These are phyloP conservation scores for Aplodontia rufa DNA, from an alignment of 2,113 vertebrate species.

Conservation along the genomic window DNA sequence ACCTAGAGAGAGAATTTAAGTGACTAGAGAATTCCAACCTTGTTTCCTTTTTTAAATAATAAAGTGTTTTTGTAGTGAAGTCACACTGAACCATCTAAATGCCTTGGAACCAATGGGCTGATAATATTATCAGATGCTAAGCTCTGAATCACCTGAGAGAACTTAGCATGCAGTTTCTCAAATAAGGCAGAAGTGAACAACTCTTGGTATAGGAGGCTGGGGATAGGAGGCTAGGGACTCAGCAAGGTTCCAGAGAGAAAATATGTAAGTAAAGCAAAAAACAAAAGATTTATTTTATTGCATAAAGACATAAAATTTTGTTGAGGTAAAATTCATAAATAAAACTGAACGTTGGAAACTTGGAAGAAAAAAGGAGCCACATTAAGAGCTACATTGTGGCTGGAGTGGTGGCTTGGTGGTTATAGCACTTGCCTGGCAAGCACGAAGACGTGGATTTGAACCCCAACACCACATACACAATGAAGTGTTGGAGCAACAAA, in stretches of 20 bases:
- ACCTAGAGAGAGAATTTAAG: background rate
- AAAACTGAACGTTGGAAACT: conserved; percentile 37
- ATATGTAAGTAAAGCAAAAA: background rate
- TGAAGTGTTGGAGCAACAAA: no score
- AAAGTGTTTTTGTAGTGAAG: background rate
- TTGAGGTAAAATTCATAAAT: background rate
- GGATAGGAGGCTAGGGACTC: background rate
- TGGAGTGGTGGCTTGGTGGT: no score
- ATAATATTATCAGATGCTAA: background rate
- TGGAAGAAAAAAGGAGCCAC: background rate
- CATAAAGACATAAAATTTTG: background rate
- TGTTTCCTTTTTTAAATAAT: background rate
- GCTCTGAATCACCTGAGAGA: background rate
- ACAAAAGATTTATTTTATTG: background rate
- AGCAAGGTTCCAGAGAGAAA: background rate
- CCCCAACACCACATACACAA: no score
- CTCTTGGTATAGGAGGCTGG: background rate
- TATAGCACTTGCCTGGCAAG: no score
- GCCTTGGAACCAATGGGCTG: background rate
- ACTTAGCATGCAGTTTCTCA: background rate
- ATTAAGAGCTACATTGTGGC: no score
- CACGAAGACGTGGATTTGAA: no score
- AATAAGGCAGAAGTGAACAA: background rate
- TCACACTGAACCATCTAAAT: background rate
- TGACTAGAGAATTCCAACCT: background rate